phyloP scores from a whole-genome alignment of 30 jellyfish, hydroid and myxozoan species.

The Aurelia sp. region DNA sequence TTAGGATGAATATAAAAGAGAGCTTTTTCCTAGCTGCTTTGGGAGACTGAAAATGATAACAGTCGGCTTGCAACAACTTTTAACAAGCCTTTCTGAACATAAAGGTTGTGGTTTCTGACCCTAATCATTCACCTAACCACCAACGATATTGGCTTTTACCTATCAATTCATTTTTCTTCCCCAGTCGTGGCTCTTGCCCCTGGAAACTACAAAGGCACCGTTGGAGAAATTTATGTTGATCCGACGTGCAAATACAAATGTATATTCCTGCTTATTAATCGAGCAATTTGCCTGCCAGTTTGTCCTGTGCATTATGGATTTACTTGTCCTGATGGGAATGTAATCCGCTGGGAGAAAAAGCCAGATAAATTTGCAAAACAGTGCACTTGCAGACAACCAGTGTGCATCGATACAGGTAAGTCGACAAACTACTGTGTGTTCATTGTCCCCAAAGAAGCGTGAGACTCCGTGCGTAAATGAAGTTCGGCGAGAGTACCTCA shows the following conservation, averaged over 20 bases:
- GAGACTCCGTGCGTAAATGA: too few relatives aligned
- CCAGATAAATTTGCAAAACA: conserved; percentile 59
- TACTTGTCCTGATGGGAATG: conserved; percentile 65
- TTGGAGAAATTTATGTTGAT: conserved; percentile 55
- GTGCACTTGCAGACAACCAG: conserved; percentile 56
- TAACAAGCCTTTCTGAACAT: too few relatives aligned
- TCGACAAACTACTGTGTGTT: neutral
- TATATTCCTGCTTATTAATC: conserved; percentile 41
- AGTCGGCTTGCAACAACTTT: too few relatives aligned
- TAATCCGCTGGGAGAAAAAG: conserved; percentile 46
- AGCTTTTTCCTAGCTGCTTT: too few relatives aligned
- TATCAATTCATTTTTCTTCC: too few relatives aligned
- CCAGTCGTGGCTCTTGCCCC: conserved; percentile 21
- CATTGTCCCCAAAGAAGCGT: too few relatives aligned
- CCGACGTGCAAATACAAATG: conserved; percentile 74
- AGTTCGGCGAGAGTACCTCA: too few relatives aligned
- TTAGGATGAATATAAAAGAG: too few relatives aligned
- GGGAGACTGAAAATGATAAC: too few relatives aligned
- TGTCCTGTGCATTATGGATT: conserved; percentile 75
- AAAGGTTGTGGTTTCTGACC: too few relatives aligned
- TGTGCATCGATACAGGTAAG: conserved; percentile 49
- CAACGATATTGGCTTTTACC: too few relatives aligned
- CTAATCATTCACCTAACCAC: too few relatives aligned
- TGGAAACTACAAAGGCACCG: conserved; percentile 48
- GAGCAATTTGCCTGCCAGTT: conserved; percentile 69